phyloP scores from a whole-genome alignment of 2,797 vertebrate genomes.

The Sylvia borin region DNA sequence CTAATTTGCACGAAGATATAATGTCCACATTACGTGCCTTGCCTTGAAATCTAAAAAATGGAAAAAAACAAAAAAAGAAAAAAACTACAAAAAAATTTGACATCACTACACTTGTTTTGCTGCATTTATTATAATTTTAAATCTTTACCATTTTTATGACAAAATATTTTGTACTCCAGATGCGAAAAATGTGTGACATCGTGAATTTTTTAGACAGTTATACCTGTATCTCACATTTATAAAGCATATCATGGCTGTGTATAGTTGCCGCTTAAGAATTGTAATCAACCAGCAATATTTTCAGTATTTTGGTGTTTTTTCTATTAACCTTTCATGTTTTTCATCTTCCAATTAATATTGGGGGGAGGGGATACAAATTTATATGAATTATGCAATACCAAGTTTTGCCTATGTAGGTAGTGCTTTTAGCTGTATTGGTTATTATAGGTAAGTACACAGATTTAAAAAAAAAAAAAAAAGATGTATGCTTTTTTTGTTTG shows the following conservation, averaged over 20 bases:
- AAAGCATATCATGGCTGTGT: slow-evolving; percentile 99
- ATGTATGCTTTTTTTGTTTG: slow-evolving; percentile 84
- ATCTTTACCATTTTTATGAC: slow-evolving; percentile 99
- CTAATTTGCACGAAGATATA: slow-evolving; percentile 99
- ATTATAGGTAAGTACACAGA: slow-evolving; percentile 99
- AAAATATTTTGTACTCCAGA: slow-evolving; percentile 99
- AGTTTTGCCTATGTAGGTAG: slow-evolving; percentile 99
- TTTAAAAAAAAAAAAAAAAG: slow-evolving; percentile 83
- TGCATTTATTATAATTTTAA: slow-evolving; percentile 99
- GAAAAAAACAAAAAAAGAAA: slow-evolving; percentile 66
- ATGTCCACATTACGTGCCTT: slow-evolving; percentile 99
- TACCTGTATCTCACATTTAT: slow-evolving; percentile 99
- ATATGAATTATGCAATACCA: slow-evolving; percentile 99
- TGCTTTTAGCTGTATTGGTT: slow-evolving; percentile 99
- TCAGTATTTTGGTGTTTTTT: slow-evolving; percentile 96
- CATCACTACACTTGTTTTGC: slow-evolving; percentile 99
- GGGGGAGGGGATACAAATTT: slow-evolving; percentile 94
- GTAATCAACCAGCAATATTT: slow-evolving; percentile 99
- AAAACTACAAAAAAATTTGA: slow-evolving; percentile 77
- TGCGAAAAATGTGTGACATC: slow-evolving; percentile 88
- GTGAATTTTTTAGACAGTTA: slow-evolving; percentile 99
- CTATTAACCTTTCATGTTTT: slow-evolving; percentile 93
- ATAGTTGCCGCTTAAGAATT: slow-evolving; percentile 98
- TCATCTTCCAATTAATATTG: slow-evolving; percentile 99
- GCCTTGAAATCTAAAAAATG: slow-evolving; percentile 93